Percentiles rank a stretch among this genome's conserved stretches.
Evolutionary conservation across 2,888 invertebrate species (phyloP).

Genomic region (Opisthograptis luteolata): DNA sequence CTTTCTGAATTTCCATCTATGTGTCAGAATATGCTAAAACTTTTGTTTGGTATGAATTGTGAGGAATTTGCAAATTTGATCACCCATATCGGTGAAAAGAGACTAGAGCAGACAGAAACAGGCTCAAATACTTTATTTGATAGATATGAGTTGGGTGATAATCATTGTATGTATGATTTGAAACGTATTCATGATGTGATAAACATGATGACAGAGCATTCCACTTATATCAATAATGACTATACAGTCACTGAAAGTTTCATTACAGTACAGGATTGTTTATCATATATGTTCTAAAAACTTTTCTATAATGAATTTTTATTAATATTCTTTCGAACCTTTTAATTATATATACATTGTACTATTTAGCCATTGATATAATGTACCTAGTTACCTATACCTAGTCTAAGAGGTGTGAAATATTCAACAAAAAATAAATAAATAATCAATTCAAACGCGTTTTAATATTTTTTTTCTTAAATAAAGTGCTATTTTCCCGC

Average conservation of each 20-base stretch:
- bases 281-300: slow-evolving; percentile 9
- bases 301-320: no score
- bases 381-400: no score
- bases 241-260: slow-evolving; percentile 15
- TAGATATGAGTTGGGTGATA: slow-evolving; percentile 66
- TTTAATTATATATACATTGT: no score
- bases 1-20: slow-evolving; percentile 88
- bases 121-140: slow-evolving; percentile 56
- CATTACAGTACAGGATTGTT: slow-evolving; percentile 5
- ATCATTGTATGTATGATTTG: no score
- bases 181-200: no score
- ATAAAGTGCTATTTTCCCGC: no score
- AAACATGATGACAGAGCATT: slow-evolving; percentile 50
- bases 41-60: slow-evolving; percentile 91
- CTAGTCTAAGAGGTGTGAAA: no score
- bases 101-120: slow-evolving; percentile 76
- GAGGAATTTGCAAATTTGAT: slow-evolving; percentile 87
- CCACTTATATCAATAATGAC: slow-evolving; percentile 48
- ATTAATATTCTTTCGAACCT: no score
- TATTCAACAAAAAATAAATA: no score
- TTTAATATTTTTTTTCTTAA: no score
- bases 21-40: slow-evolving; percentile 92
- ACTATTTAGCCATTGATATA: no score
- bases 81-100: slow-evolving; percentile 85
- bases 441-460: no score